Conservation (phyloP, 2,888 invertebrate genomes). For the Sclerodermus sp. region DNA sequence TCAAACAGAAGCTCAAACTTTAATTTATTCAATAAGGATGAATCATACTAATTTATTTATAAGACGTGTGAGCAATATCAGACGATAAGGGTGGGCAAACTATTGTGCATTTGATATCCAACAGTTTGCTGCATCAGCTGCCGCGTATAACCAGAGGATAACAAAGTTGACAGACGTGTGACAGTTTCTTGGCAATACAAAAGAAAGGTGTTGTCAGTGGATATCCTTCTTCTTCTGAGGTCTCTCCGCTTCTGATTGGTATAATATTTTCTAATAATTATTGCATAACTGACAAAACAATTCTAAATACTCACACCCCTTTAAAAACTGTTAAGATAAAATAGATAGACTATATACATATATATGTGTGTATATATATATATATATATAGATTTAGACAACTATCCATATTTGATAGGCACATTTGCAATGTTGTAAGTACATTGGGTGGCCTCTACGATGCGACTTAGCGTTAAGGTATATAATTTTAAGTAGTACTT, state of each 20-base stretch:
- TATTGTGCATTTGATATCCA: conserved; percentile 56
- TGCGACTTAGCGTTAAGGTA: conserved; percentile 42
- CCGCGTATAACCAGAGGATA: conserved; percentile 42
- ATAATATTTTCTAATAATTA: conserved; percentile 48
- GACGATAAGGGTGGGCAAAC: conserved; percentile 46
- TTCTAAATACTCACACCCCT: conserved; percentile 29
- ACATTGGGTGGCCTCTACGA: conserved; percentile 50
- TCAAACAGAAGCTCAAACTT: conserved; percentile 40
- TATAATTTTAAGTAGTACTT: conserved; percentile 35
- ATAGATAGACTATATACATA: too few relatives aligned
- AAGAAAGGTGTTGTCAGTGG: conserved; percentile 45
- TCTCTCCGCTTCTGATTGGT: conserved; percentile 51
- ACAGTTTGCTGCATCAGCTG: conserved; percentile 54
- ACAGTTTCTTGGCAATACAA: conserved; percentile 40
- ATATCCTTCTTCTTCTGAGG: conserved; percentile 46
- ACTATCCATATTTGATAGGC: conserved; percentile 34
- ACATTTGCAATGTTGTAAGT: conserved; percentile 55
- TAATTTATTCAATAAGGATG: conserved; percentile 30
- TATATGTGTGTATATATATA: too few relatives aligned
- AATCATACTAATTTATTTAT: conserved; percentile 40
- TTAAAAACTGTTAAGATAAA: too few relatives aligned
- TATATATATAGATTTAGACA: conserved; percentile 36
- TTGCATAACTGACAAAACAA: conserved; percentile 35
- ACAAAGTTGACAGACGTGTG: conserved; percentile 43
- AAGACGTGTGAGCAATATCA: conserved; percentile 36